These are phyloP conservation scores for Copsychus sechellarum DNA, from an alignment of 2,113 vertebrate species.

Conservation along the genomic window DNA sequence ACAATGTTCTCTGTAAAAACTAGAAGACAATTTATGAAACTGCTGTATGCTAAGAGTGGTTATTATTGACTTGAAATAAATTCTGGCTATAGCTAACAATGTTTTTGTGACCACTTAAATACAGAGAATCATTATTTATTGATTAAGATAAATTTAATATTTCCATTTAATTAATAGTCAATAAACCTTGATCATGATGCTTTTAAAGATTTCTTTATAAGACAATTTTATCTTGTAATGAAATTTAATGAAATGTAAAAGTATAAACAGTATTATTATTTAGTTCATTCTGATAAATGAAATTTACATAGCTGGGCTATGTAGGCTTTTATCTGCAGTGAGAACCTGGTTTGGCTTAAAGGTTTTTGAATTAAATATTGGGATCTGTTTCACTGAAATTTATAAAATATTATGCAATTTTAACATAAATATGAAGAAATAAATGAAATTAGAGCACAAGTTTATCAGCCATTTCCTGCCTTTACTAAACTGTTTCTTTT, in stretches of 20 bases:
- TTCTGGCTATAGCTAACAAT: background rate
- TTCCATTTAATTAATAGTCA: background rate
- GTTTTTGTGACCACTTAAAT: background rate
- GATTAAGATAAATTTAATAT: background rate
- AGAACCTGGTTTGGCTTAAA: background rate
- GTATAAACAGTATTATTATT: background rate
- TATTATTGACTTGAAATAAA: background rate
- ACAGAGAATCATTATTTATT: background rate
- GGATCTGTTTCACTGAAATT: background rate
- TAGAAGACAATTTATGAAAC: background rate
- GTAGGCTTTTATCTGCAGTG: background rate
- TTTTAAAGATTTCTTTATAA: background rate
- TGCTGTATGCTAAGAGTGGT: background rate
- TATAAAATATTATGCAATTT: background rate
- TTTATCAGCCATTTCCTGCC: background rate
- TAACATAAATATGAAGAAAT: background rate
- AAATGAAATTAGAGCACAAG: background rate
- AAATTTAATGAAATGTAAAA: background rate
- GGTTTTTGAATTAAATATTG: background rate
- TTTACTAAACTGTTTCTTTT: background rate
- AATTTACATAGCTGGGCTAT: background rate
- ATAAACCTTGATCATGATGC: background rate
- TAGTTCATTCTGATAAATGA: background rate
- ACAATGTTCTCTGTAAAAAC: background rate
- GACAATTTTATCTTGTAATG: background rate